Conservation (phyloP, 1,140 invertebrate genomes). For the Aphaenogaster rudis region DNA sequence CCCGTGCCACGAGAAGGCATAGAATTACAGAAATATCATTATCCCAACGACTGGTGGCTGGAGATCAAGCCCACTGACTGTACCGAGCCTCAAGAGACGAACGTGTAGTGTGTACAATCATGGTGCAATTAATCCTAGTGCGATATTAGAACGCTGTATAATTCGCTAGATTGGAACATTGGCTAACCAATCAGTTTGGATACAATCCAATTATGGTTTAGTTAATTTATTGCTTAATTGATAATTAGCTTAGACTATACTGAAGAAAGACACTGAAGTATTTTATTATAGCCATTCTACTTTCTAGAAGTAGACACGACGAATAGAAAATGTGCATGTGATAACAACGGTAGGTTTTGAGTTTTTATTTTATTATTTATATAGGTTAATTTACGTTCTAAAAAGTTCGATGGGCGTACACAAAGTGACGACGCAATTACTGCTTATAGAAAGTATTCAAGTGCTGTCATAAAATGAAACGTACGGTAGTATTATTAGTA, state of each 20-base stretch:
- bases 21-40: constrained; percentile 90
- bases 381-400: neutral
- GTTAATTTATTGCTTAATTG: neutral
- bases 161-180: constrained; percentile 2
- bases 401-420: constrained; percentile 8
- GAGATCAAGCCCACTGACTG: constrained; percentile 87
- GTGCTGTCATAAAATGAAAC: constrained; percentile 29
- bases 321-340: constrained; percentile 23
- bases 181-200: neutral
- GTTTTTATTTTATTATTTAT: neutral
- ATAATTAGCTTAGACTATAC: neutral
- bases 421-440: neutral
- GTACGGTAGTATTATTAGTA: constrained; percentile 11
- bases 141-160: constrained; percentile 8
- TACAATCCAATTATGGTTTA: neutral
- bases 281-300: constrained; percentile 11
- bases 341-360: neutral
- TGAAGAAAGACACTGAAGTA: neutral
- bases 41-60: constrained; percentile 89
- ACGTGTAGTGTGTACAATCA: constrained; percentile 64
- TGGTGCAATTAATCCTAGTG: constrained; percentile 1
- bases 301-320: constrained; percentile 17
- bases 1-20: constrained; percentile 88
- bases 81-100: constrained; percentile 73
- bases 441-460: constrained; percentile 51